A percentile compares a stretch with the other conserved stretches of the same genome.
Conservation (phyloP, 2,113 vertebrate genomes). For the Megaceryle torquata region DNA sequence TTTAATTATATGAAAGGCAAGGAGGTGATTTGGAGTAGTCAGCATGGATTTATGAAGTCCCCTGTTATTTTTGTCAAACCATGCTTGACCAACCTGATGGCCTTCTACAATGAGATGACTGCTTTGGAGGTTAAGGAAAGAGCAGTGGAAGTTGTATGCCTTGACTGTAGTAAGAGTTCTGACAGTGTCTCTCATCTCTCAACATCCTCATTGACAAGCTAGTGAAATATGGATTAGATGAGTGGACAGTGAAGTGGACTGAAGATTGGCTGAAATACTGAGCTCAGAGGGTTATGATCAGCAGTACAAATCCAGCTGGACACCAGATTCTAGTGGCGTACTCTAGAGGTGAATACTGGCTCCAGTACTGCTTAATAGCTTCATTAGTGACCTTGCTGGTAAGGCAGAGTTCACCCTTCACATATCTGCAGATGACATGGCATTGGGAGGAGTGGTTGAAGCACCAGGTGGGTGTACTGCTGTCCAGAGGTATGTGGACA, state of each 20-base stretch:
- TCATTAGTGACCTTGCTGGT: background rate
- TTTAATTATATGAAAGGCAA: background rate
- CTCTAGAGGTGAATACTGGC: background rate
- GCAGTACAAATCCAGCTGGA: background rate
- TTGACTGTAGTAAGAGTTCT: background rate
- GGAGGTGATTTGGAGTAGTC: background rate
- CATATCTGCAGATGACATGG: background rate
- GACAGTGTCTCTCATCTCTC: background rate
- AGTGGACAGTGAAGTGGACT: background rate
- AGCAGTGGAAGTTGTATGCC: background rate
- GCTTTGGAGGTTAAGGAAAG: background rate
- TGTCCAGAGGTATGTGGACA: background rate
- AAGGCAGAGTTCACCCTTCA: background rate
- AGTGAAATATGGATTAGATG: background rate
- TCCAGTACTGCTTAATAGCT: background rate
- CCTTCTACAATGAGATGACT: background rate
- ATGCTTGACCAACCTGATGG: background rate
- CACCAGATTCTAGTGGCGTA: background rate
- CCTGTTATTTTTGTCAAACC: background rate
- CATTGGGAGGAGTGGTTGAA: background rate
- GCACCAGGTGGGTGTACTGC: accelerated
- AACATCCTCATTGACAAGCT: background rate
- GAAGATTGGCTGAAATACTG: background rate
- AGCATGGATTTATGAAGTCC: background rate
- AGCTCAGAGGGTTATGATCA: background rate